Conservation (phyloP, 2,797 vertebrate species). For the Myotis pilosus region DNA sequence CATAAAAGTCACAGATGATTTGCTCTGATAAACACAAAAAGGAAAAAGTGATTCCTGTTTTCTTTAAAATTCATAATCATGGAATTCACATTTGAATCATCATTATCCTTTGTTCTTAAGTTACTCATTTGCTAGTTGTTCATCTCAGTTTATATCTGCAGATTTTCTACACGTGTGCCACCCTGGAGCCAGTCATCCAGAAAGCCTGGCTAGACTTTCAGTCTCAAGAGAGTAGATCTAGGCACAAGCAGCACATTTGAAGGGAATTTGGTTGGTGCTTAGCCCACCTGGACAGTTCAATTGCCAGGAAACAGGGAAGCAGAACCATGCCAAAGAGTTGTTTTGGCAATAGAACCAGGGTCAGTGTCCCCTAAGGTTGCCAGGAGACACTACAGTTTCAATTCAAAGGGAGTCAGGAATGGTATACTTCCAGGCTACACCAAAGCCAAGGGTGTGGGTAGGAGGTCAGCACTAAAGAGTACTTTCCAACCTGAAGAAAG, state of each 20-base stretch:
- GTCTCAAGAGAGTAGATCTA: neutral
- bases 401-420: neutral
- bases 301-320: neutral
- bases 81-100: neutral
- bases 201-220: constrained; percentile 11
- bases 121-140: neutral
- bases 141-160: neutral
- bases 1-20: constrained; percentile 38
- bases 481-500: neutral
- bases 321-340: neutral
- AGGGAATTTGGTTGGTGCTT: neutral
- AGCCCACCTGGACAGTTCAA: neutral
- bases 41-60: neutral
- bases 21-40: constrained; percentile 14
- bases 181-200: neutral
- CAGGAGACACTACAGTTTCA: neutral
- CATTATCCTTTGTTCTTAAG: constrained; percentile 24
- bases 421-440: neutral
- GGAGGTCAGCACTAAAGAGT: neutral
- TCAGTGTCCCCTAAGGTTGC: neutral
- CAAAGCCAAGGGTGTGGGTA: neutral
- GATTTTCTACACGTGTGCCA: neutral
- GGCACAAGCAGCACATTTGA: neutral
- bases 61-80: neutral
- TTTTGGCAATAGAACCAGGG: neutral